These are phyloP conservation scores for Xanthorhoe designata DNA, from an alignment of 2,888 invertebrate genomes.

Conservation along the genomic window DNA sequence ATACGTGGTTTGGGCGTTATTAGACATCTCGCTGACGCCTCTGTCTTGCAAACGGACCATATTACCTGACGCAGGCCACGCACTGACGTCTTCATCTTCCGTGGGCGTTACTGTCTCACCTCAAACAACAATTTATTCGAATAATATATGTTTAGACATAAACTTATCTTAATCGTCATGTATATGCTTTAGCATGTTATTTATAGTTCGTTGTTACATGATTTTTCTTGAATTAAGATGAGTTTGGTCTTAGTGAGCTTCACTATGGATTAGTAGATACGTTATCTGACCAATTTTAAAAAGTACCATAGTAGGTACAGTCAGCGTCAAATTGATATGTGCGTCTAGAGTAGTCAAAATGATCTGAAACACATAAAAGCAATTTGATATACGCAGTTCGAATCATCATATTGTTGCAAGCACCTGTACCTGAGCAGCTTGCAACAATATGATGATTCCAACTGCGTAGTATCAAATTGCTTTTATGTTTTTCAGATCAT, in stretches of 20 bases:
- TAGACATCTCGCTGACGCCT: not conserved
- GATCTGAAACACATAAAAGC: no score
- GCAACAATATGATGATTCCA: no score
- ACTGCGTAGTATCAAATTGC: no score
- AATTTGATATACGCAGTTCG: no score
- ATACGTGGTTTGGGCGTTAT: not conserved
- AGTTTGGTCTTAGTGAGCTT: not conserved
- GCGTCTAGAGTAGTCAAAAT: no score
- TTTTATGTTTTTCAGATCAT: no score
- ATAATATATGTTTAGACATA: not conserved
- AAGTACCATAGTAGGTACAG: no score
- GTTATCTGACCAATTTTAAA: no score
- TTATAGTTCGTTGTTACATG: not conserved
- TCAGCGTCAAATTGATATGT: no score
- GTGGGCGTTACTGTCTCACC: conserved; percentile 38
- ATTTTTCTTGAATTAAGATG: not conserved
- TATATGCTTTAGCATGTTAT: not conserved
- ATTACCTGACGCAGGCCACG: not conserved
- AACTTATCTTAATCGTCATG: not conserved
- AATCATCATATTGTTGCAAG: no score
- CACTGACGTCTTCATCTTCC: conserved; percentile 38
- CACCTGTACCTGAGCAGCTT: no score
- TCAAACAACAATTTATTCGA: conserved; percentile 39
- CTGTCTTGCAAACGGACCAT: not conserved
- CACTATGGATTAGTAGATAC: no score